Conservation (phyloP, 2,888 invertebrate genomes). For the Nycteola revayana region DNA sequence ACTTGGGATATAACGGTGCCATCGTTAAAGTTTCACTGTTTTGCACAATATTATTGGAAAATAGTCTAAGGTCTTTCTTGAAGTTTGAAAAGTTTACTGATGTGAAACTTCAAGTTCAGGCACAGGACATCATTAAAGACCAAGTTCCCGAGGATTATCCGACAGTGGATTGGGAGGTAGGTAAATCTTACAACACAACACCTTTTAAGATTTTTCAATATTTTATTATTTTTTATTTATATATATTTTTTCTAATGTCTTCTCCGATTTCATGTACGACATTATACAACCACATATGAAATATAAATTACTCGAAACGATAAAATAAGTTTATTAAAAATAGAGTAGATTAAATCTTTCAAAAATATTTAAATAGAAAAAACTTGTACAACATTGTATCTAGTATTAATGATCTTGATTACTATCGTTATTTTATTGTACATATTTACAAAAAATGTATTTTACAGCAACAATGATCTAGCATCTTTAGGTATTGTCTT, state of each 20-base stretch:
- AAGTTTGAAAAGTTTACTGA: slow-evolving; percentile 10
- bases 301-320: slow-evolving; percentile 81
- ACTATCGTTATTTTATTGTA: slow-evolving; percentile 74
- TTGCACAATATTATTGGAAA: neutral
- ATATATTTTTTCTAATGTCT: slow-evolving; percentile 63
- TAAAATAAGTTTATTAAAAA: slow-evolving; percentile 80
- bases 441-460: slow-evolving; percentile 79
- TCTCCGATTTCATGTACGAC: slow-evolving; percentile 70
- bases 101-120: slow-evolving; percentile 53
- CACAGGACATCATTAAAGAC: slow-evolving; percentile 55
- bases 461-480: slow-evolving; percentile 81
- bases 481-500: slow-evolving; percentile 79
- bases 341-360: slow-evolving; percentile 80
- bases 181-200: slow-evolving; percentile 63
- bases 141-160: slow-evolving; percentile 57
- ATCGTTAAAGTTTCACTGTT: slow-evolving; percentile 48
- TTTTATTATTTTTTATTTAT: slow-evolving; percentile 76
- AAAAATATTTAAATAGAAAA: slow-evolving; percentile 77
- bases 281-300: slow-evolving; percentile 79
- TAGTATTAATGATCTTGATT: slow-evolving; percentile 75
- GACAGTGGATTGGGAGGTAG: slow-evolving; percentile 59
- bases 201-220: slow-evolving; percentile 68
- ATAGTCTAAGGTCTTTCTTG: neutral
- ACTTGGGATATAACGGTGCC: slow-evolving; percentile 47
- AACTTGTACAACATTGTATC: slow-evolving; percentile 80